A percentile compares a stretch with the other conserved stretches of the same genome.
Evolutionary conservation across 2,797 vertebrate species (phyloP).

Genomic region (Fundulus diaphanus): DNA sequence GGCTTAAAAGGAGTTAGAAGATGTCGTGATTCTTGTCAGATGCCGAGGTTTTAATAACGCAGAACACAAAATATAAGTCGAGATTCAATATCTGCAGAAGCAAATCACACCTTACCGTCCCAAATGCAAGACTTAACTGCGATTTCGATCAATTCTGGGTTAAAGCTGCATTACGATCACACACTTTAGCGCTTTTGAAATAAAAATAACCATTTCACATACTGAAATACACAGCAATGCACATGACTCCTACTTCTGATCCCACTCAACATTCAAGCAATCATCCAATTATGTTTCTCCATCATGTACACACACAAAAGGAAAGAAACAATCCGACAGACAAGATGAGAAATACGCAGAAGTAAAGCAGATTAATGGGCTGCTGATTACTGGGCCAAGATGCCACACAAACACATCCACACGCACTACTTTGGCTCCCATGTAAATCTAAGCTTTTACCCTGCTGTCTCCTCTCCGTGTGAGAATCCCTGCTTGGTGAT

Average conservation of each 20-base stretch:
- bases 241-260: background rate
- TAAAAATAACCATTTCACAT: background rate
- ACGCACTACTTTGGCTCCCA: constrained; percentile 22
- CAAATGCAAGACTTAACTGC: background rate
- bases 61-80: background rate
- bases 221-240: background rate
- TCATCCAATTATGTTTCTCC: background rate
- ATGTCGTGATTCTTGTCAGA: background rate
- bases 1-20: background rate
- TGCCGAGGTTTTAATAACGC: background rate
- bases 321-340: constrained; percentile 27
- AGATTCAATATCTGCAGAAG: background rate
- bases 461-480: background rate
- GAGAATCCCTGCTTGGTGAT: background rate
- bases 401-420: constrained; percentile 41
- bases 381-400: constrained; percentile 73
- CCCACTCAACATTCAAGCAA: background rate
- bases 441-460: constrained; percentile 30
- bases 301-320: background rate
- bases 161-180: background rate
- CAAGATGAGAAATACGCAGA: constrained; percentile 51
- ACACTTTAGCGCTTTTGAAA: background rate
- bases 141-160: background rate
- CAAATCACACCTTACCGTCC: background rate
- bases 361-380: constrained; percentile 75